Base-by-base conservation (phyloP, 2,797 vertebrate genomes). In the Selene dorsalis region DNA sequence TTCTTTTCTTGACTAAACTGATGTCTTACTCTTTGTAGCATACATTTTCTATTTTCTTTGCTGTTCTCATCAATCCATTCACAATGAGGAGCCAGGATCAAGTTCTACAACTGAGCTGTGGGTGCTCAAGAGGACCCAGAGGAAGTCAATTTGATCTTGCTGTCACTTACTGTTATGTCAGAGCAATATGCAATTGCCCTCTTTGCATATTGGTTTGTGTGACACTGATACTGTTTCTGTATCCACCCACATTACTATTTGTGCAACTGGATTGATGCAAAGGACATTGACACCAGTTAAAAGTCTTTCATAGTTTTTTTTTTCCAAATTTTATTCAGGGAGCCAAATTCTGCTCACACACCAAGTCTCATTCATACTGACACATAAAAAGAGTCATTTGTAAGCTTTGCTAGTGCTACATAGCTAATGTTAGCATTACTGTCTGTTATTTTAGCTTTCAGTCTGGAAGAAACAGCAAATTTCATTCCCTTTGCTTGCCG, bases 201-300 rank as follows among this genome's bases (percentile, higher is more conserved):
- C 32, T 9, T 35, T 35, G 32, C 32, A 35, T 35, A 35, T 35
- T 35, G 32, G 32, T 35, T 35, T 20, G 64, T 57, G 22, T 45
- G 45, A 39, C 28, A 22, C 17, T 48, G 47, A 60, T 20, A 41
- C 14, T 6, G 32, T 35, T 35, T 69, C 39, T 67, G 53, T 47
- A 16, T 2, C 52, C 70, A 68, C 74, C 63, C 66, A 86, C 66
- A 26, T 55, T 61, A 8, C 22, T 64, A 56, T 61, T 72, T 63
- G 16, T 59, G 32, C 59, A 61, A 50, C 61, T 61, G 47, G 38
- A 57, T 53, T 32, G 43, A 59, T 61, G 38, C 50, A 67, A 56
- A n/a, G 20, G 38, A 62, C 24, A 26, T 66, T 63, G 60, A 86
- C 81, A 67, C 60, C 39, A 56, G 69, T 43, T 18, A 61, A 47